Evolutionary conservation across 2,113 vertebrate species (phyloP), one percentile per base, ranked within the genome.

Genomic region (Larimichthys polyactis): DNA sequence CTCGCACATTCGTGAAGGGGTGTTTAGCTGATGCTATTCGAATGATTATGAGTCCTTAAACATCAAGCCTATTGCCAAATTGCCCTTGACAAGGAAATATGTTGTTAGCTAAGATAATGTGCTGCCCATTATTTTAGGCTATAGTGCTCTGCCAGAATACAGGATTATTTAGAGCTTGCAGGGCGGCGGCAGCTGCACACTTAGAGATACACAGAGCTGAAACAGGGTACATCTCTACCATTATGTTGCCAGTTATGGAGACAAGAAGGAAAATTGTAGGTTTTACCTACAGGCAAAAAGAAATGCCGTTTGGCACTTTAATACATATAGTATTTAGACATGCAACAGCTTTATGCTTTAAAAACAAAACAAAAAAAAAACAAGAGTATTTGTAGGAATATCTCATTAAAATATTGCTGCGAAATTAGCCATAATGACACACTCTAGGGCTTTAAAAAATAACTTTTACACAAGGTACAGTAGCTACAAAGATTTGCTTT

Each of bases 1-100:
- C 55, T 54, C 62, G 36, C 79, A 86, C 74, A 79, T 83, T 84
- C 32, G 36, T 83, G 77, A 80, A 79, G 75, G 78, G 79, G 79
- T 80, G 76, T 95, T 90, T 92, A 92, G 87, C 85, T 87, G 94
- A 94, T 88, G 89, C 82, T 75, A 87, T 89, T 94, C 68, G 82
- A 93, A 91, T 91, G 89, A 92, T 91, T 91, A 90, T 79, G 79
- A 87, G 78, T 91, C 88, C 89, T 93, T 93, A 89, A 95, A 94
- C 92, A 94, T 94, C 91, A 92, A 94, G 89, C 79, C 82, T 90
- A 81, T 92, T 88, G 83, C 86, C 87, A 95, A 95, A 96, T 93
- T 92, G 92, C 94, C 93, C 85, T 91, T 84, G 91, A 94, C 90
- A 90, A 84, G 86, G 83, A 93, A 95, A 92, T 89, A 94, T 91